Percentiles rank a stretch among this genome's conserved stretches.
Evolutionary conservation across 2,113 vertebrate species (phyloP).

Genomic region (Pipa parva): DNA sequence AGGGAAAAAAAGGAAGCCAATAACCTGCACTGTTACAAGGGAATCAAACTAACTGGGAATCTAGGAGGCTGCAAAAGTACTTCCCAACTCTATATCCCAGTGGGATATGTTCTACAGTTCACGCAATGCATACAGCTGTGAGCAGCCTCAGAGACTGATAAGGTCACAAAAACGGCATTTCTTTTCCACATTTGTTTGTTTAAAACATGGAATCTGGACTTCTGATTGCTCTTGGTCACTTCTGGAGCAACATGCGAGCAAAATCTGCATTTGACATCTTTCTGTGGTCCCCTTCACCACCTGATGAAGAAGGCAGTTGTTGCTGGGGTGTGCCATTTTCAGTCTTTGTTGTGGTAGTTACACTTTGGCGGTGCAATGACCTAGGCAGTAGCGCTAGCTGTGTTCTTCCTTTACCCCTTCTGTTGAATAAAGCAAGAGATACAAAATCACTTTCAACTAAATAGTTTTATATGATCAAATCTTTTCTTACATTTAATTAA

Average conservation of each 20-base stretch:
- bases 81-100: constrained; percentile 27
- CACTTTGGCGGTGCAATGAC: constrained; percentile 73
- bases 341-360: constrained; percentile 52
- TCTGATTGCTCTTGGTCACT: constrained; percentile 58
- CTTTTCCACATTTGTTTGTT: constrained; percentile 50
- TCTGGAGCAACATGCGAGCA: constrained; percentile 86
- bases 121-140: background rate
- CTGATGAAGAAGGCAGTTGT: constrained; percentile 11
- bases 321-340: constrained; percentile 75
- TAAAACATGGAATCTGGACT: background rate
- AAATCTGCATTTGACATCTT: constrained; percentile 93
- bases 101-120: constrained; percentile 36
- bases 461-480: too few species aligned
- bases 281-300: constrained; percentile 58
- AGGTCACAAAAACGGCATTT: constrained; percentile 76
- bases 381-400: constrained; percentile 88
- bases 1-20: constrained; percentile 35
- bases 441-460: too few species aligned
- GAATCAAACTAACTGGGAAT: constrained; percentile 3
- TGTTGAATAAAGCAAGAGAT: constrained; percentile 45
- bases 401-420: constrained; percentile 88
- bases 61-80: background rate
- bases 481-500: too few species aligned
- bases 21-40: constrained; percentile 27
- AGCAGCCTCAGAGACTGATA: constrained; percentile 48